Percentiles rank a stretch among this genome's conserved stretches.
Conservation (phyloP, 2,888 invertebrate genomes). For the Epirrita christyi region DNA sequence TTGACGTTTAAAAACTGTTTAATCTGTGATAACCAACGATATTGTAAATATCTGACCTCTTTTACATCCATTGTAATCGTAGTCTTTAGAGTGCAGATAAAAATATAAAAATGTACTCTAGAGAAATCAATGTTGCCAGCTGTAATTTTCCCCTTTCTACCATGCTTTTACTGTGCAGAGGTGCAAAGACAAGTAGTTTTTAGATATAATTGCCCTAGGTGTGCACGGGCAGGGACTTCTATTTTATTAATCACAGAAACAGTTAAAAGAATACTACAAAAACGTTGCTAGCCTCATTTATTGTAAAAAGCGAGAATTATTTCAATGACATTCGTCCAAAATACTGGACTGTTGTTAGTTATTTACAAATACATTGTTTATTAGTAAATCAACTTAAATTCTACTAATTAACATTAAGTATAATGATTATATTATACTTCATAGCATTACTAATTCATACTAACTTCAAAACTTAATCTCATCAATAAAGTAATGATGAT, state of each 20-base stretch:
- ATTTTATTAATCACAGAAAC: background rate
- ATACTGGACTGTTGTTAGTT: constrained; percentile 13
- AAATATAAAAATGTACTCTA: too few relatives aligned
- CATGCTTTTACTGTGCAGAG: background rate
- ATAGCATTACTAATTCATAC: constrained; percentile 15
- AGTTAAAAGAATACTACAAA: background rate
- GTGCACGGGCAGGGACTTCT: too few relatives aligned
- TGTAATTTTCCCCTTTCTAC: constrained; percentile 5
- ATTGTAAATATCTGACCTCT: too few relatives aligned
- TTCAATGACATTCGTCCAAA: constrained; percentile 17
- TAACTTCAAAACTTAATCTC: constrained; percentile 1
- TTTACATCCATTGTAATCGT: too few relatives aligned
- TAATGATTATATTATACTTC: too few relatives aligned
- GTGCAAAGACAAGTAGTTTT: too few relatives aligned
- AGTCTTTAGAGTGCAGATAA: too few relatives aligned
- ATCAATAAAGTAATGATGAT: background rate
- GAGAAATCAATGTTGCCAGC: constrained; percentile 6
- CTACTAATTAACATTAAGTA: background rate
- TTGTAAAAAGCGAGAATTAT: constrained; percentile 17
- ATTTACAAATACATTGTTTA: constrained; percentile 20
- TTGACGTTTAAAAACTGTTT: too few relatives aligned
- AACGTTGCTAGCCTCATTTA: constrained; percentile 29
- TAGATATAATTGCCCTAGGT: too few relatives aligned
- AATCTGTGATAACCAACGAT: too few relatives aligned
- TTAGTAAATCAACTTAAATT: constrained; percentile 10